These are phyloP conservation scores for Lepidocyrtoides sp. DNA, from an alignment of 2,888 invertebrate genomes.

Conservation along the genomic window DNA sequence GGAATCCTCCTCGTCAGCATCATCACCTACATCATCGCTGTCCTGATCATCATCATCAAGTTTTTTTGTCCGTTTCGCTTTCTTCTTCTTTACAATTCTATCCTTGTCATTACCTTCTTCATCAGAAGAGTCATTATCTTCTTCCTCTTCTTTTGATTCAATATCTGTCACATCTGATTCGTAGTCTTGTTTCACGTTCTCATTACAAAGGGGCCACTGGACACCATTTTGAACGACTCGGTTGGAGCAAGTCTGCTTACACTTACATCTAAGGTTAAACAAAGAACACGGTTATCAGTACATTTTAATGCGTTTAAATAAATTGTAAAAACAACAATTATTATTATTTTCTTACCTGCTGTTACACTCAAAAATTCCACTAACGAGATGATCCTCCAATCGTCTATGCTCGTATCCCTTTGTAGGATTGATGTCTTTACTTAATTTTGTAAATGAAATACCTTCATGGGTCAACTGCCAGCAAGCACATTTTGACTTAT, in stretches of 20 bases:
- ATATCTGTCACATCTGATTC: conserved; percentile 70
- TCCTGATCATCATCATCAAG: conserved; percentile 33
- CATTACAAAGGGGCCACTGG: conserved; percentile 93
- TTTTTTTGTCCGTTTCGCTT: neutral
- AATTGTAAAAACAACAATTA: neutral
- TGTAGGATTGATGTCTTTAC: conserved; percentile 88
- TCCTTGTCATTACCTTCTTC: conserved; percentile 14
- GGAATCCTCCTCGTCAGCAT: conserved; percentile 13
- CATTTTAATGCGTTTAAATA: neutral
- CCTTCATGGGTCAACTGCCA: conserved; percentile 95
- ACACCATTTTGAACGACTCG: conserved; percentile 98
- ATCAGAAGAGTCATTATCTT: conserved; percentile 33
- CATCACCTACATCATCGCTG: neutral
- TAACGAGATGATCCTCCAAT: conserved; percentile 93
- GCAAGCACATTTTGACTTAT: conserved; percentile 95
- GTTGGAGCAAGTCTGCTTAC: conserved; percentile 95
- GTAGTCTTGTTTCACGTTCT: conserved; percentile 87
- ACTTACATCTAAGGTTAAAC: conserved; percentile 92
- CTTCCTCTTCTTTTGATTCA: neutral
- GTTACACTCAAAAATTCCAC: conserved; percentile 99
- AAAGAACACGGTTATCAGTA: neutral
- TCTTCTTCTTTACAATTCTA: neutral
- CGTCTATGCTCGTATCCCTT: conserved; percentile 94
- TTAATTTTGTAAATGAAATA: conserved; percentile 88
- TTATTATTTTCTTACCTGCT: conserved; percentile 88